These are phyloP conservation scores for Anguilla rostrata DNA, from an alignment of 2,113 vertebrate genomes.

Conservation along the genomic window DNA sequence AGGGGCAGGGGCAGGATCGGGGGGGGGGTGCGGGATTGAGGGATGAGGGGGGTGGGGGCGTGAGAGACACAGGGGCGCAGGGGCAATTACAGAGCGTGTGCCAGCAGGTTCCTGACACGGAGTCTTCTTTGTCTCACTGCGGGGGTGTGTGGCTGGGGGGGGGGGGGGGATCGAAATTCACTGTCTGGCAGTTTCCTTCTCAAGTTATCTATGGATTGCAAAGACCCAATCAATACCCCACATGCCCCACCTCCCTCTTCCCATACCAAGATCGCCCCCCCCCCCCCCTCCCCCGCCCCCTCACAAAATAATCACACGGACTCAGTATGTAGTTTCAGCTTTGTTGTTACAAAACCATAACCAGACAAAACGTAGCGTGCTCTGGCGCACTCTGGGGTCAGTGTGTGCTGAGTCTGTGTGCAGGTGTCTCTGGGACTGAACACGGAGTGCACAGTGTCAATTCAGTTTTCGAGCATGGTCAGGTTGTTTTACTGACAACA, in stretches of 20 bases:
- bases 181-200: conserved; percentile 33
- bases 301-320: neutral
- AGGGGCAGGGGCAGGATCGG: conserved; percentile 54
- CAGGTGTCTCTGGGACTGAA: neutral
- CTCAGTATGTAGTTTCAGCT: neutral
- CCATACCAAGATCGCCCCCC: neutral
- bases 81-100: conserved; percentile 70
- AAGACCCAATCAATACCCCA: conserved; percentile 62
- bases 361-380: neutral
- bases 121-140: conserved; percentile 63
- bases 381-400: neutral
- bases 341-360: neutral
- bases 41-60: conserved; percentile 40
- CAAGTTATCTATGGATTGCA: conserved; percentile 59
- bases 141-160: conserved; percentile 47
- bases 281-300: neutral
- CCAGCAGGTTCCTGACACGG: conserved; percentile 67
- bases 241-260: too few species aligned
- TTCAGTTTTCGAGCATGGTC: too few species aligned
- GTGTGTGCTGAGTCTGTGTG: neutral
- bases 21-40: too few species aligned
- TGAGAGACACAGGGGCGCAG: conserved; percentile 56
- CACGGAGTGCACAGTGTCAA: neutral
- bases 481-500: too few species aligned
- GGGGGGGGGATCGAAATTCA: neutral